Conservation (phyloP, 2,113 vertebrate genomes). For the Anthoscopus minutus region DNA sequence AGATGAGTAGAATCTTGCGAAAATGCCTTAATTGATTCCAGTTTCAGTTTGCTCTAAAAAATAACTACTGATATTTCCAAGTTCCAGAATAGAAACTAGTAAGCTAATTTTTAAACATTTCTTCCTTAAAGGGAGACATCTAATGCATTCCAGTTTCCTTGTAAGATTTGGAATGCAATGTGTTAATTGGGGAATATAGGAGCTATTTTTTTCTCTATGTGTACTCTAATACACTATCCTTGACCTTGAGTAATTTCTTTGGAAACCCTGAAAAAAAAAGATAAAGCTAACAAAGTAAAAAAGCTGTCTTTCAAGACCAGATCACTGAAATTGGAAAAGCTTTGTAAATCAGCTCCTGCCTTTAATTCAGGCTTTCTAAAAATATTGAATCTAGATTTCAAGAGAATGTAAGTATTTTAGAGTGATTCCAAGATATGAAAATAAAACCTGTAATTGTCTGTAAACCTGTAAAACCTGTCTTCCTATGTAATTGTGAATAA, state of each 20-base stretch:
- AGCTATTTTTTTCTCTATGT: slow-evolving; percentile 15
- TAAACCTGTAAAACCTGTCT: no score
- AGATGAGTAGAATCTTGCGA: neutral
- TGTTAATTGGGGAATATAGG: neutral
- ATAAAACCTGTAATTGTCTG: neutral
- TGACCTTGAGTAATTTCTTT: slow-evolving; percentile 23
- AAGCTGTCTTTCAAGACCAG: neutral
- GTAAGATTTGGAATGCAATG: neutral
- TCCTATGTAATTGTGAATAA: neutral
- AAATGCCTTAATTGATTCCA: neutral
- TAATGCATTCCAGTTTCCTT: neutral
- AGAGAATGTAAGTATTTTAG: neutral
- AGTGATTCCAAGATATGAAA: neutral
- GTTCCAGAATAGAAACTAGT: neutral
- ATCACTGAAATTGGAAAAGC: neutral
- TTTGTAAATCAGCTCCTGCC: neutral
- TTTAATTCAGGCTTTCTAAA: neutral
- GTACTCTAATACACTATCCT: neutral
- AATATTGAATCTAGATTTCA: neutral
- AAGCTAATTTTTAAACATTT: neutral
- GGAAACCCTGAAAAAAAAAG: neutral
- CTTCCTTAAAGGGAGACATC: neutral
- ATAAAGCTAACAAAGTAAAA: neutral
- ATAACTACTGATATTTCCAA: neutral
- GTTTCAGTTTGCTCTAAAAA: neutral